Base-by-base conservation (phyloP, 2,113 vertebrate species). In the Oxyruncus cristatus region DNA sequence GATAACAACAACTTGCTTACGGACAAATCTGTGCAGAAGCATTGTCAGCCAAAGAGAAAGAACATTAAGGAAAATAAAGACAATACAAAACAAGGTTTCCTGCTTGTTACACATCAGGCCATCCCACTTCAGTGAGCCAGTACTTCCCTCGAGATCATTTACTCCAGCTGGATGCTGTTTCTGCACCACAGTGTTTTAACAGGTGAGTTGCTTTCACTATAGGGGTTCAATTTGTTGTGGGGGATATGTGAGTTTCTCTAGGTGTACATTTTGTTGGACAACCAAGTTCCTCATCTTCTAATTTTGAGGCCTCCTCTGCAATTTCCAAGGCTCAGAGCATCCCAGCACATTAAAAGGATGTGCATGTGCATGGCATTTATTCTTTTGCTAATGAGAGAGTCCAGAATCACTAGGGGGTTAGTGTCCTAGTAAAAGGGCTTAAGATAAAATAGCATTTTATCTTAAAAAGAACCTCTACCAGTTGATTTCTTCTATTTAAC, bases 201-300 rank as follows among this genome's bases (percentile, higher is more conserved):
- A 1, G 0, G 3, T 11, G 44, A 85, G 70, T 8, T 68, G 70
- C 19, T 59, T 78, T 77, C 0, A 3, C 22, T 41, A 49, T 17
- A 68, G 17, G 33, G 16, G 27, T 26, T 55, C 53, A 47, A 39
- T 50, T 82, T 7, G 2, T 37, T 53, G 14, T 27, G 37, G 37
- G 14, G 16, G 14, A 5, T 71, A 19, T 0, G 0, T 22, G 49
- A 83, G 7, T 30, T 80, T 83, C 41, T 66, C 24, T 41, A 67
- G 32, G 70, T 15, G 4, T 12, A 32, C 8, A 20, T 15, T 27
- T 74, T 71, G 12, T 6, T 67, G 47, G 61, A 59, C 30, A 93
- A 52, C 4, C 33, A 82, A 35, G 21, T 17, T 81, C 58, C 22
- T 76, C 32, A 66, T 15, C 24, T 63, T 44, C 66, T 44, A 15